These are phyloP conservation scores for Lonchura striata DNA, from an alignment of 2,113 vertebrate genomes.

Conservation along the genomic window DNA sequence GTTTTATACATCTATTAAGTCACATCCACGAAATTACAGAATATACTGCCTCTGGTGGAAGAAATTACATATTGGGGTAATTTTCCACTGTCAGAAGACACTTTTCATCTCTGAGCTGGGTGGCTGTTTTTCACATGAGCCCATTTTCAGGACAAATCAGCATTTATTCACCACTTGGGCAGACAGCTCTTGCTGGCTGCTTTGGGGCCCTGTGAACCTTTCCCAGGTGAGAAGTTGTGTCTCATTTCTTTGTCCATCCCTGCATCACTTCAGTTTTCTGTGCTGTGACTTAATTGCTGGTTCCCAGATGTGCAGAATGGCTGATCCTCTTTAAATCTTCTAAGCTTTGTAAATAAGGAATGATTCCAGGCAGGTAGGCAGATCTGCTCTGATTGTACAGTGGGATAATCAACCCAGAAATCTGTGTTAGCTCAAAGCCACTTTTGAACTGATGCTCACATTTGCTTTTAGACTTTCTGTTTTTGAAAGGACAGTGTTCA, in stretches of 20 bases:
- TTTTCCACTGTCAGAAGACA: neutral
- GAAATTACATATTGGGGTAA: neutral
- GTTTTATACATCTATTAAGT: neutral
- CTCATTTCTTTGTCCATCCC: neutral
- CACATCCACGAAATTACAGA: neutral
- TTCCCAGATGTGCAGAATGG: neutral
- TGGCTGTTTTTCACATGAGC: neutral
- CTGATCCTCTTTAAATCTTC: neutral
- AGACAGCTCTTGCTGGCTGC: neutral
- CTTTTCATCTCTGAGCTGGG: neutral
- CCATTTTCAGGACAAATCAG: neutral
- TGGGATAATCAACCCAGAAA: neutral
- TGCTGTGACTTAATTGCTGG: neutral
- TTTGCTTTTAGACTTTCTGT: neutral
- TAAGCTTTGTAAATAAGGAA: neutral
- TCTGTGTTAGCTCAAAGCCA: neutral
- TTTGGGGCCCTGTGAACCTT: neutral
- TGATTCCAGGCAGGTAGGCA: neutral
- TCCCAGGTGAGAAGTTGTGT: neutral
- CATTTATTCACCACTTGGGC: neutral
- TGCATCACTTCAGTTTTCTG: neutral
- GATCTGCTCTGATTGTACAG: neutral
- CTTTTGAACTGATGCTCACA: fast-evolving
- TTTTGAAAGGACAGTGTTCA: neutral
- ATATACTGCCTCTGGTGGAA: neutral